Percentiles rank a stretch among this genome's conserved stretches.
Evolutionary conservation across 2,888 invertebrate species (phyloP).

Genomic region (Gonocerus acuteangulatus): DNA sequence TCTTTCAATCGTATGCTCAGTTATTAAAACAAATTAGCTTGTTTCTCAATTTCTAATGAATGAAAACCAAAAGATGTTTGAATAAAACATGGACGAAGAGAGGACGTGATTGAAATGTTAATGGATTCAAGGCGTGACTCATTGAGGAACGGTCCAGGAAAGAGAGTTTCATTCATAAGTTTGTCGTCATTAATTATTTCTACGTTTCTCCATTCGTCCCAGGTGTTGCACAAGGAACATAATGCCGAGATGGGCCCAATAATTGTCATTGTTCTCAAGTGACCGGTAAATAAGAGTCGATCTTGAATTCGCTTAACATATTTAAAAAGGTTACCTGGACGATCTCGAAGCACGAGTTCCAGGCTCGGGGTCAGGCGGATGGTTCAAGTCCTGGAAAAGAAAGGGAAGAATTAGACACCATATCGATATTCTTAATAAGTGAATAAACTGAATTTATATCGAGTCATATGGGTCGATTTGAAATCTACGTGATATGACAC

Average conservation of each 20-base stretch:
- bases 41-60: constrained; percentile 19
- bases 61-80: constrained; percentile 8
- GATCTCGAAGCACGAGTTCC: not conserved
- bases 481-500: too few species aligned
- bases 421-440: too few species aligned
- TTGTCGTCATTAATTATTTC: constrained; percentile 18
- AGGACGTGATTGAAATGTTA: constrained; percentile 18
- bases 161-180: constrained; percentile 11
- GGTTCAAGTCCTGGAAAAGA: too few species aligned
- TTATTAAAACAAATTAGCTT: constrained; percentile 10
- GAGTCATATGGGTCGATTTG: too few species aligned
- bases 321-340: constrained; percentile 14
- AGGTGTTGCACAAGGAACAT: constrained; percentile 1
- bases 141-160: not conserved
- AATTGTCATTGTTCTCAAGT: constrained; percentile 16
- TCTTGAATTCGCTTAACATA: constrained; percentile 13
- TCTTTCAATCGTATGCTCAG: not conserved
- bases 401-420: too few species aligned
- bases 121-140: constrained; percentile 16
- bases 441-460: too few species aligned
- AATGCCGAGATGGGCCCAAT: constrained; percentile 8
- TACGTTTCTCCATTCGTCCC: constrained; percentile 1
- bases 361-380: not conserved
- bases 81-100: constrained; percentile 10
- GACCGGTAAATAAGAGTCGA: constrained; percentile 12